Conservation (phyloP, 2,797 vertebrate genomes). For the Emydoidea blandingii region DNA sequence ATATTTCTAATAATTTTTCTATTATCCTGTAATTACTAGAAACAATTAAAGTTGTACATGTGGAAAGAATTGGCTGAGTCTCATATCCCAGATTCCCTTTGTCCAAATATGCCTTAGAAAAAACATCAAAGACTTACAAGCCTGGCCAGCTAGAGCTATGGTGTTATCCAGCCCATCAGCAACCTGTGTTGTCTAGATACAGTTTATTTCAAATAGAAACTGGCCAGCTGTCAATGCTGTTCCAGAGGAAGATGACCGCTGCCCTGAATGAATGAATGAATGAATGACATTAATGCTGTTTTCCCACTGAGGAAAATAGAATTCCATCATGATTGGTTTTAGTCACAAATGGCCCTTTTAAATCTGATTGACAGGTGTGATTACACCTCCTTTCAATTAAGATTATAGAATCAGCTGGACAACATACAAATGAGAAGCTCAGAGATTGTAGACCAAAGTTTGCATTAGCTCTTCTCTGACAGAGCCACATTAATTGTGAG, state of each 20-base stretch:
- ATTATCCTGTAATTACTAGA: conserved; percentile 56
- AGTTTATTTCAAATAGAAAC: conserved; percentile 52
- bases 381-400: background rate
- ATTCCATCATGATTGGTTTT: background rate
- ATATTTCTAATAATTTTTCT: conserved; percentile 61
- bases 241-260: background rate
- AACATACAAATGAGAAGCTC: background rate
- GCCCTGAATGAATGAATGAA: background rate
- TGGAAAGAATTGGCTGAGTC: conserved; percentile 48
- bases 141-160: conserved; percentile 57
- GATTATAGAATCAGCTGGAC: background rate
- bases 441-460: too few relatives aligned
- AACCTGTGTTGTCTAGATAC: background rate
- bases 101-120: conserved; percentile 61
- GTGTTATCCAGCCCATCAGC: conserved; percentile 44
- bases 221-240: background rate
- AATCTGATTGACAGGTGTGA: background rate
- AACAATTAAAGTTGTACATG: conserved; percentile 49
- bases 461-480: background rate
- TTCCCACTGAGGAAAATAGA: background rate
- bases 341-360: background rate
- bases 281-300: background rate
- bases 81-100: conserved; percentile 55
- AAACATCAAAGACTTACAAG: conserved; percentile 69
- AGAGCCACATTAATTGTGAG: rapidly evolving